Evolutionary conservation across 2,113 vertebrate genomes (phyloP), one percentile per base, ranked within the genome.

Genomic region (Heterocephalus glaber): DNA sequence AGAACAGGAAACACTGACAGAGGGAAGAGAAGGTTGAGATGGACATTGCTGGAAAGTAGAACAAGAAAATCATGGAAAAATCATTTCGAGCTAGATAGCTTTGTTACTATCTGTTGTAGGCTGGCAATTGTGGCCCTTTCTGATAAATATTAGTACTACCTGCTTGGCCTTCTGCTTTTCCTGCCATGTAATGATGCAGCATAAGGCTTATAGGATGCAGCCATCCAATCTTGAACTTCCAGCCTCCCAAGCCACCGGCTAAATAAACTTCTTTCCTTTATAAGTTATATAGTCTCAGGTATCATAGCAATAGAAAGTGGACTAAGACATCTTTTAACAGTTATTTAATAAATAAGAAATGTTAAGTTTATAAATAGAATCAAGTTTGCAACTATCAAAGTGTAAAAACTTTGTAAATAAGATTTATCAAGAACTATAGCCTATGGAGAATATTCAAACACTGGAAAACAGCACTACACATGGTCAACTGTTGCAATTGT

Each of bases 271-370:
- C 38, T 74, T 74, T 44, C 24, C 72, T 74, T 26, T 47, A 47
- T 14, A 74, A 47, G 7, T 76, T 47, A 47, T 14, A 30, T 7
- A 5, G 1, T 47, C 72, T 76, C 26, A 30, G 72, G 28, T 28
- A 30, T 30, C 44, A 76, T 44, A 76, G 72, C 24, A 28, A 28
- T 47, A 76, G 1, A 47, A 47, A 76, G 7, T 38, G 2, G 19
- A 35, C 52, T 44, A 68, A 58, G 52, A 72, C 17, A 44, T 65
- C 16, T 54, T 86, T 54, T 35, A 77, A 80, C 38, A 76, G 17
- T 52, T 80, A 41, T 70, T 93, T 87, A 87, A 72, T 81, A 90
- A 90, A 28, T 90, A 66, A 77, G 49, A 68, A 66, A 30, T 52
- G 44, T 14, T 47, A 68, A 58, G 17, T 38, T 66, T 41, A 19